A percentile compares a stretch with the other conserved stretches of the same genome.
phyloP scores from a whole-genome alignment of 2,113 vertebrate species.

The Brachyhypopomus gauderio region DNA sequence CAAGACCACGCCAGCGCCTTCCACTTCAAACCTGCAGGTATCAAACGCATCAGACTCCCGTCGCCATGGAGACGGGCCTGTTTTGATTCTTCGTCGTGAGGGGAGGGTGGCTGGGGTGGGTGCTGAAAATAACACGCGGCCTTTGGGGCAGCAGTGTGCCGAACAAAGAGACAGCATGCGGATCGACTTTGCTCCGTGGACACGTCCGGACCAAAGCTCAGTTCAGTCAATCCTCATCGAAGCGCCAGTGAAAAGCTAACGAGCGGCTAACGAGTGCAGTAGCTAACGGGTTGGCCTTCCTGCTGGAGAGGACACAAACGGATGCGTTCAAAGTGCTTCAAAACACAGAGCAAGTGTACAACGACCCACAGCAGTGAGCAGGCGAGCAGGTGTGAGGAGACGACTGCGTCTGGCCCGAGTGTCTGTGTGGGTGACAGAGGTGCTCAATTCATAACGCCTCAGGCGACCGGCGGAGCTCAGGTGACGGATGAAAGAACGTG shows the following conservation, averaged over 20 bases:
- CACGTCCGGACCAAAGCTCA: not conserved
- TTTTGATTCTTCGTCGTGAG: not conserved
- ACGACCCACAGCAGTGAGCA: not conserved
- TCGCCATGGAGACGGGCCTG: conserved; percentile 26
- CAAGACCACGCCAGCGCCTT: conserved; percentile 14
- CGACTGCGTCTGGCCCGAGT: not conserved
- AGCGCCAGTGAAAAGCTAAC: not conserved
- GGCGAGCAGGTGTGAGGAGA: not conserved
- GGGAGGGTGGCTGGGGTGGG: not conserved
- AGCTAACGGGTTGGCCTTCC: too few species aligned
- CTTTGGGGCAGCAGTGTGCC: too few species aligned
- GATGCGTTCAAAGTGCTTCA: not conserved
- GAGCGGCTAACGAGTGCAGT: not conserved
- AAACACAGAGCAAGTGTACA: not conserved
- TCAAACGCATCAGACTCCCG: conserved; percentile 13
- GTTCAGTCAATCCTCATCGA: not conserved
- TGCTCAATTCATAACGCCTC: too few species aligned
- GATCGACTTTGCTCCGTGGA: not conserved
- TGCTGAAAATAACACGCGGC: not conserved
- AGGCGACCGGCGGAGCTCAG: too few species aligned
- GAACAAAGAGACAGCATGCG: too few species aligned
- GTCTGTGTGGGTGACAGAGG: not conserved
- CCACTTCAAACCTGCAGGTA: conserved; percentile 13
- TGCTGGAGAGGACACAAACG: not conserved
- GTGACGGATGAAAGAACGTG: too few species aligned